Conservation (phyloP, 2,797 vertebrate genomes). For the Neosalanx taihuensis region DNA sequence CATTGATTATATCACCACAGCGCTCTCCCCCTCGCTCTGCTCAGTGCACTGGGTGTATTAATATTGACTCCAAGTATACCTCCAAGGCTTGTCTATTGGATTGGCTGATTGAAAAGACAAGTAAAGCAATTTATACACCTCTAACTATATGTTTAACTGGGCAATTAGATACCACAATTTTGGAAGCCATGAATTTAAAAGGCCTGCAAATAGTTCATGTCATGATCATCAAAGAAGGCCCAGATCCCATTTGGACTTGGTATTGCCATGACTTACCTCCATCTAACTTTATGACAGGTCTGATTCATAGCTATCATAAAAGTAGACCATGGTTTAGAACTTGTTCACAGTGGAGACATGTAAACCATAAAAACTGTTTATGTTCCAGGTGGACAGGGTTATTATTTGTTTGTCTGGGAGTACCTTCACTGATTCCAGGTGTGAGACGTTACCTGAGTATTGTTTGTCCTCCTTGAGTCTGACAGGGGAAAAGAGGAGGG, state of each 20-base stretch:
- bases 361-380: constrained; percentile 30
- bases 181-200: constrained; percentile 23
- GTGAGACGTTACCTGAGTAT: constrained; percentile 47
- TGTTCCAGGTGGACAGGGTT: constrained; percentile 36
- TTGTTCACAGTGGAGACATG: background rate
- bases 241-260: too few relatives aligned
- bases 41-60: constrained; percentile 70
- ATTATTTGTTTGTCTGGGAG: constrained; percentile 24
- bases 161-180: constrained; percentile 47
- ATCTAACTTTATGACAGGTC: too few relatives aligned
- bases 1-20: constrained; percentile 63
- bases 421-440: constrained; percentile 7
- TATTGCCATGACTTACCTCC: too few relatives aligned
- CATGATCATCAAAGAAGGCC: too few relatives aligned
- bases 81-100: constrained; percentile 57
- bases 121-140: constrained; percentile 67
- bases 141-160: constrained; percentile 70
- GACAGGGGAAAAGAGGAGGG: constrained; percentile 53
- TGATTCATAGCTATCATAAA: constrained; percentile 12
- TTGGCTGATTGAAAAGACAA: constrained; percentile 67
- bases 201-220: background rate
- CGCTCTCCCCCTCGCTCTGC: constrained; percentile 40
- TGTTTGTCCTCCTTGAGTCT: constrained; percentile 54
- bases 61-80: constrained; percentile 73
- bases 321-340: background rate